Base-by-base conservation (phyloP, 2,888 invertebrate species). In the Stictocephala bisonia region DNA sequence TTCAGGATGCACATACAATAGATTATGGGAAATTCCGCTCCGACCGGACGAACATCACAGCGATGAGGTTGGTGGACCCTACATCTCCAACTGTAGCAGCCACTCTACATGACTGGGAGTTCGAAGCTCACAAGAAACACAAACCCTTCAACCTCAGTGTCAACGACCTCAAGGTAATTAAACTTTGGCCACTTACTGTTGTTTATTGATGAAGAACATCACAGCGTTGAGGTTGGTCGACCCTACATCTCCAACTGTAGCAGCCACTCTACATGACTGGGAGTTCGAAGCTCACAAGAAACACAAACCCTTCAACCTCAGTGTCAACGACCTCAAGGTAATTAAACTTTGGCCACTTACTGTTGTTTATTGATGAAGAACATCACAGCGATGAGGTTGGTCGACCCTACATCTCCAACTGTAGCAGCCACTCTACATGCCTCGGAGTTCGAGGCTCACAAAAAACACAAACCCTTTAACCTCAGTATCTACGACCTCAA, bases 41-140 rank as follows among this genome's bases (percentile, higher is more conserved):
- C 80, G 91, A 92, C 0, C 72, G 93, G 6, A 90, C 93, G 0
- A 95, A 95, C 82, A 92, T 96, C 29, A 94, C 94, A 22, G 93
- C 92, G 76, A 85, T 87, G 73, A 82, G 86, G 27, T 79, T 88
- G 48, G 82, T 87, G 0, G 85, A 87, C 79, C 84, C 85, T 3
- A 78, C 82, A 0, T 80, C 79, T 13, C 78, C 78, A 1, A 81
- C 81, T 67, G 81, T 84, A 2, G 77, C 80, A 66, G 78, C 78
- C 20, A 80, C 82, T 22, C 78, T 83, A 9, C 78, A 79, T 27
- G 81, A 83, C 73, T 84, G 82, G 81, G 78, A 69, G 26, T 77
- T 75, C n/a, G 78, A 76, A 20, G 80, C 79, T 56, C 60, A 70
- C 58, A 40, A 76, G 24, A 73, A 76, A 40, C 74, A 75, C 15